Evolutionary conservation across 1,140 invertebrate species (phyloP), one percentile per base, ranked within the genome.

Genomic region (Drosophila nasuta): DNA sequence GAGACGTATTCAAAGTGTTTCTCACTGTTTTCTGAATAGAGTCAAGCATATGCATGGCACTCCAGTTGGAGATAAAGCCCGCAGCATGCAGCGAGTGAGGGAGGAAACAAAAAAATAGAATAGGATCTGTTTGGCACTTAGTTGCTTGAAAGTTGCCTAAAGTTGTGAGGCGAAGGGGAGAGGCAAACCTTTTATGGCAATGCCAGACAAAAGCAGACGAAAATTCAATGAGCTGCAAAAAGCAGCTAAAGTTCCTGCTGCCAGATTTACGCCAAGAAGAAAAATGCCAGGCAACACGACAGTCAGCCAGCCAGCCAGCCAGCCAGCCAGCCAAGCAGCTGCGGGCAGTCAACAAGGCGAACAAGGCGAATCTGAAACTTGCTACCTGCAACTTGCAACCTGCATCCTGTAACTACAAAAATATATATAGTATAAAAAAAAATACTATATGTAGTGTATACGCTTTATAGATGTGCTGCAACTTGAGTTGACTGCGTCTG

Each of bases 161-260:
- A 70, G 30, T 52, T 33, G 38, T 51, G 6, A n/a, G n/a, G 20
- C 5, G 8, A 0, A 4, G 30, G 38, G 8, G 64, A 64, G 69
- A 70, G 59, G 56, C 70, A 67, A 65, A 63, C 70, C 64, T 80
- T 81, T 87, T 87, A 83, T 75, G 80, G 85, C 80, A 68, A 74
- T 82, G 78, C 51, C 85, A 88, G 80, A 83, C 83, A 87, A 89
- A 87, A 82, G 80, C 81, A 72, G 75, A 83, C 76, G 66, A 72
- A 25, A 83, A 87, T 89, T 87, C 83, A 87, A 87, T 87, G 83
- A 87, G 83, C 83, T 87, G 83, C 80, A 89, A 87, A 87, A 87
- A 87, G 77, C 83, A 83, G 77, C 80, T 72, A 83, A 87, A 87
- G 77, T 87, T 87, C 59, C 69, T 76, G 74, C 77, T 83, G 74